These are phyloP conservation scores for Aviceda cuculoides DNA, from an alignment of 2,797 vertebrate species.

Conservation along the genomic window DNA sequence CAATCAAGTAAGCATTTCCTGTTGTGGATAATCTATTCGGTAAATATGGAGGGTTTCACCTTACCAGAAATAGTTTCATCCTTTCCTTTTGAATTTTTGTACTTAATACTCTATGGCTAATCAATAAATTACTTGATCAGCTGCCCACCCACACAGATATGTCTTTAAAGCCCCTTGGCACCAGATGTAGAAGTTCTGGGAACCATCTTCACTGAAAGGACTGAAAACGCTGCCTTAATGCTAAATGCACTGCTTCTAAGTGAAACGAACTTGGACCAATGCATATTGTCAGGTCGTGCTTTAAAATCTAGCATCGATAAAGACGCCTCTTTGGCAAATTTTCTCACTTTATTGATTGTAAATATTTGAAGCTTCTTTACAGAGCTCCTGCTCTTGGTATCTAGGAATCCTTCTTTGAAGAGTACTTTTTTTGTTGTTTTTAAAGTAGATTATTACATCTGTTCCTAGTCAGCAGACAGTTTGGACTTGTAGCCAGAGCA, in stretches of 20 bases:
- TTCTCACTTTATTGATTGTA: not conserved
- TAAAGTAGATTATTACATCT: not conserved
- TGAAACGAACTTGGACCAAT: not conserved
- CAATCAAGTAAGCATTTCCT: constrained; percentile 28
- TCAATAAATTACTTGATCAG: constrained; percentile 42
- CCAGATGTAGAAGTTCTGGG: constrained; percentile 22
- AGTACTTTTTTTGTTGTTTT: not conserved
- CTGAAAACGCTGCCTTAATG: not conserved
- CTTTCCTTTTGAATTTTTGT: constrained; percentile 13
- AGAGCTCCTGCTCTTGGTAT: not conserved
- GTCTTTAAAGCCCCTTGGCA: constrained; percentile 27
- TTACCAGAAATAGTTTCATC: constrained; percentile 40
- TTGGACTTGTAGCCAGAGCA: not conserved
- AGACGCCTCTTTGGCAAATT: not conserved
- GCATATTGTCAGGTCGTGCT: not conserved
- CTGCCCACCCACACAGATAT: not conserved
- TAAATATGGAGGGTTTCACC: not conserved
- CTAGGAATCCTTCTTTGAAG: not conserved
- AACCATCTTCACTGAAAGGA: not conserved
- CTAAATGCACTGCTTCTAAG: not conserved
- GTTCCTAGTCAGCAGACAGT: not conserved
- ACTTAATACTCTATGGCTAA: not conserved
- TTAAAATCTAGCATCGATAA: not conserved
- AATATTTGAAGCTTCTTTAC: not conserved
- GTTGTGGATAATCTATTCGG: not conserved